Conservation (phyloP, 2,888 invertebrate genomes). For the Andrena fulva region DNA sequence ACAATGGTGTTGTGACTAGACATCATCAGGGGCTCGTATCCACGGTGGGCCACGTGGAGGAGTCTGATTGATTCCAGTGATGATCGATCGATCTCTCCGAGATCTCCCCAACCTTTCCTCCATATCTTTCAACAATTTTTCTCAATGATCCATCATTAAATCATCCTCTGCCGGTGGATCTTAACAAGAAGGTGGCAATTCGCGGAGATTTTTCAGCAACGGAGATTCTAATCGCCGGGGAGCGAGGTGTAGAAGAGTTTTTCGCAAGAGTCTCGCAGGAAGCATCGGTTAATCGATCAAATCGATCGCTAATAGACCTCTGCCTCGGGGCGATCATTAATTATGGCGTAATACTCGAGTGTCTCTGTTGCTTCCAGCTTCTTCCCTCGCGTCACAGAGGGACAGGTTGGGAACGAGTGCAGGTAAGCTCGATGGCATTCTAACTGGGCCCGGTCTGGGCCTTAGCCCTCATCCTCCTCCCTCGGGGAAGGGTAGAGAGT, state of each 20-base stretch:
- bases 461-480: conserved; percentile 56
- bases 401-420: conserved; percentile 46
- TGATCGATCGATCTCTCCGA: conserved; percentile 72
- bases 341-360: conserved; percentile 66
- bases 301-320: conserved; percentile 65
- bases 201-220: too few species aligned
- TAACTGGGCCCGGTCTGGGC: conserved; percentile 55
- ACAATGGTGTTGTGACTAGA: conserved; percentile 78
- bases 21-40: conserved; percentile 74
- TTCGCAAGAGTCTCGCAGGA: conserved; percentile 45
- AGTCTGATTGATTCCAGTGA: conserved; percentile 71
- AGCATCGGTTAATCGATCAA: conserved; percentile 61
- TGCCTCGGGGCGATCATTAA: conserved; percentile 66
- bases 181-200: conserved; percentile 10
- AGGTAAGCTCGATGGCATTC: conserved; percentile 65
- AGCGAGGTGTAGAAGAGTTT: conserved; percentile 1
- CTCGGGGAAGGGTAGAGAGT: conserved; percentile 75
- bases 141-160: neutral
- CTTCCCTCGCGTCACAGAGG: neutral
- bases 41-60: conserved; percentile 40
- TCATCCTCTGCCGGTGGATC: neutral
- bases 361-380: neutral
- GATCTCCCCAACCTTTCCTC: neutral
- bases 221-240: neutral
- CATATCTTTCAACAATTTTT: neutral